These are phyloP conservation scores for Cettia cetti DNA, from an alignment of 2,113 vertebrate species.

Conservation along the genomic window DNA sequence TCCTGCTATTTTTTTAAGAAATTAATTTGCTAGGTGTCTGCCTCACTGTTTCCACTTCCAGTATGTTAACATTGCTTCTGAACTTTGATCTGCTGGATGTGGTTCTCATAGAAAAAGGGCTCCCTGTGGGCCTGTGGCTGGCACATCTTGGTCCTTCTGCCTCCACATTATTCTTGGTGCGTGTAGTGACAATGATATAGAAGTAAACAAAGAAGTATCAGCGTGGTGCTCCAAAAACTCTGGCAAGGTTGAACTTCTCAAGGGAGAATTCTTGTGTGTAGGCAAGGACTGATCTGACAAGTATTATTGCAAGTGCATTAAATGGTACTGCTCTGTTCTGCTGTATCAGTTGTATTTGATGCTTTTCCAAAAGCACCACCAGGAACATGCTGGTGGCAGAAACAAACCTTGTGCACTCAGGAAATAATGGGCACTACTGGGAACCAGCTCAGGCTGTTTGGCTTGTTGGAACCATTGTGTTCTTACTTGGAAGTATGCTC, in stretches of 20 bases:
- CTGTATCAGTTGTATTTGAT: neutral
- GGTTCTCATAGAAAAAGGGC: neutral
- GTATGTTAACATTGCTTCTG: neutral
- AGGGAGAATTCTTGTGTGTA: neutral
- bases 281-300: neutral
- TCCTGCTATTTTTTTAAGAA: neutral
- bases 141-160: neutral
- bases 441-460: neutral
- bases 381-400: neutral
- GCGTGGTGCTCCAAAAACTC: neutral
- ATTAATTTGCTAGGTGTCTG: neutral
- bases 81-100: neutral
- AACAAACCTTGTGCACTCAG: neutral
- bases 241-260: neutral
- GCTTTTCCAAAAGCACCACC: neutral
- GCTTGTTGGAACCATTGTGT: neutral
- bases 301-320: neutral
- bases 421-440: neutral
- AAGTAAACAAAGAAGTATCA: neutral
- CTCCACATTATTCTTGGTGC: fast-evolving
- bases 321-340: neutral
- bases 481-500: neutral
- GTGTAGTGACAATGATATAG: neutral
- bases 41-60: neutral
- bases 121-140: neutral